These are phyloP conservation scores for Sinocyclocheilus maitianheensis DNA, from an alignment of 2,113 vertebrate species.

Conservation along the genomic window DNA sequence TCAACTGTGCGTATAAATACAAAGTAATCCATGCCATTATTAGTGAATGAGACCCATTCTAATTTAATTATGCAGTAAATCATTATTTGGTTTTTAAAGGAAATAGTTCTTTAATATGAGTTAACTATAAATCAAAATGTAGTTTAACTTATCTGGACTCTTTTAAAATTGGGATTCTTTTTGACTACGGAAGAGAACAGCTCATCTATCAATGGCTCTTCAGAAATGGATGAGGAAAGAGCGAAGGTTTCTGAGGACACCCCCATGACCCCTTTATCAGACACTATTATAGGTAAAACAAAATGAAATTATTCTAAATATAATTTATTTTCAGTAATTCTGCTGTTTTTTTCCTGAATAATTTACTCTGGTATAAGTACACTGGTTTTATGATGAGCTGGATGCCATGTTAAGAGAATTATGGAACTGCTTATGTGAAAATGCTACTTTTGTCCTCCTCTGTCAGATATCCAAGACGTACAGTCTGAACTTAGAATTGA, in stretches of 20 bases:
- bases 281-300: slow-evolving; percentile 29
- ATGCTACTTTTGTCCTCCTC: not conserved
- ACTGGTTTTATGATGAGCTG: not conserved
- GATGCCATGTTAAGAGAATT: not conserved
- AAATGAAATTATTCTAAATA: not conserved
- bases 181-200: not conserved
- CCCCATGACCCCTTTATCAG: slow-evolving; percentile 5
- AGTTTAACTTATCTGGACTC: not conserved
- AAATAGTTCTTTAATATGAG: not conserved
- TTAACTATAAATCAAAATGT: not conserved
- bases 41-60: not conserved
- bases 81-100: not conserved
- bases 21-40: not conserved
- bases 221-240: slow-evolving; percentile 20
- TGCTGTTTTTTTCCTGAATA: not conserved
- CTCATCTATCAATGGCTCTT: not conserved
- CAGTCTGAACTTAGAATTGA: slow-evolving; percentile 19
- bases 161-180: not conserved
- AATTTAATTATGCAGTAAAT: not conserved
- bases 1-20: not conserved
- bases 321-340: not conserved
- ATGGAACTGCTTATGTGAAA: not conserved
- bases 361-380: not conserved
- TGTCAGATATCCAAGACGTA: slow-evolving; percentile 25
- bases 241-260: slow-evolving; percentile 15